Evolutionary conservation across 2,888 invertebrate species (phyloP), one percentile per base, ranked within the genome.

Genomic region (Flabesymbios commensalis): DNA sequence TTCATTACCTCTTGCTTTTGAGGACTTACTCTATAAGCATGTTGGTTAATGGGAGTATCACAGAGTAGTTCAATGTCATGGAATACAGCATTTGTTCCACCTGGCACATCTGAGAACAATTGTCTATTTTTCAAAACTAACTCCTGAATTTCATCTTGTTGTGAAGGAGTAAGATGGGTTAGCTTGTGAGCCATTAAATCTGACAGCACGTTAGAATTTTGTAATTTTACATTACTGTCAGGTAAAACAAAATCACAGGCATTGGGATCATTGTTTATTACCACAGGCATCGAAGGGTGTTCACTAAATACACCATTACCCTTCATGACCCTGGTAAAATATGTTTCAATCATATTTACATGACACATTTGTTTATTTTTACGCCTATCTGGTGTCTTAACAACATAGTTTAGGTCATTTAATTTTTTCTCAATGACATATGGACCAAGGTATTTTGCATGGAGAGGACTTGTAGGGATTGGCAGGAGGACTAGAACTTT

Each of bases 1-100:
- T 51, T 33, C 24, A 71, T 24, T 2, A 19, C 7, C 10, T 52
- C 52, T 3, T 2, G 4, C 39, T 65, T 69, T 3, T 41, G 5
- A 17, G 32, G 53, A 36, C 22, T 55, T 3, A 43, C 29, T n/a
- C 55, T 42, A 22, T 55, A 43, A 5, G 55, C 26, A 55, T 55
- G 43, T 22, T 49, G 31, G 10, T 49, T 49, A 10, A 49, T 31
- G 7, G 49, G 31, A 29, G 29, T 7, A 31, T 7, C 49, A 7
- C 31, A 28, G 10, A 7, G 29, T 10, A 49, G 29, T 29, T 49
- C 49, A 14, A 49, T 10, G 31, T 49, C 49, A 31, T 49, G 49
- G 31, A 29, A 29, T 7, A 31, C 10, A 14, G 22, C 28, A 31
- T 31, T 10, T 29, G 49, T 49, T 7, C 14, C 7, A 10, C 49